Percentiles rank a stretch among this genome's conserved stretches.
Conservation (phyloP, 2,797 vertebrate genomes). For the Helicolenus hilgendorfi region DNA sequence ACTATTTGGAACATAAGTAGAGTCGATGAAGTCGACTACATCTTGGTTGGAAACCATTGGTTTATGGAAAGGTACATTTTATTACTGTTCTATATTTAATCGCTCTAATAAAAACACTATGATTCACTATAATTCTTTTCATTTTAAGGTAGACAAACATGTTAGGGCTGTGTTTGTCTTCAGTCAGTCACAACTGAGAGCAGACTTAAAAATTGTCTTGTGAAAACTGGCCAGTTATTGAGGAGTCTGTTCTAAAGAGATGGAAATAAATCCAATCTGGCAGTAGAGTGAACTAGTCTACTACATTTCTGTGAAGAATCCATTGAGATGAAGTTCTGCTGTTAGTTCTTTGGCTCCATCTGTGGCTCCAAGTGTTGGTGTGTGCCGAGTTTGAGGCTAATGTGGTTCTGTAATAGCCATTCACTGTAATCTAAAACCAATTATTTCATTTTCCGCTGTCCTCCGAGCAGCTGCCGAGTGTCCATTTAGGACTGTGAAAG, state of each 20-base stretch:
- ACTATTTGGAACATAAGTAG: not conserved
- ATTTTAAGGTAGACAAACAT: not conserved
- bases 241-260: not conserved
- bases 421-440: constrained; percentile 41
- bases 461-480: constrained; percentile 23
- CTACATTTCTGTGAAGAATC: not conserved
- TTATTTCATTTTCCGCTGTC: constrained; percentile 29
- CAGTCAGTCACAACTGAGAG: not conserved
- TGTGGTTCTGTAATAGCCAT: not conserved
- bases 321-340: not conserved
- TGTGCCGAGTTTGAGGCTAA: not conserved
- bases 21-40: not conserved
- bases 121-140: not conserved
- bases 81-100: not conserved
- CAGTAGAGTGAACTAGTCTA: not conserved
- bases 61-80: not conserved
- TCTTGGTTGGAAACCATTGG: not conserved
- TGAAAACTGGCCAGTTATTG: not conserved
- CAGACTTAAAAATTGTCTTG: not conserved
- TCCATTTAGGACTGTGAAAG: constrained; percentile 15
- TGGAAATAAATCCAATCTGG: not conserved
- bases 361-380: not conserved
- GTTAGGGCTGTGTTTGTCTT: not conserved
- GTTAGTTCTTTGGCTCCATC: not conserved
- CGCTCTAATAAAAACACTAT: not conserved